Conservation (phyloP, 2,113 vertebrate species). For the Hypomesus transpacificus region DNA sequence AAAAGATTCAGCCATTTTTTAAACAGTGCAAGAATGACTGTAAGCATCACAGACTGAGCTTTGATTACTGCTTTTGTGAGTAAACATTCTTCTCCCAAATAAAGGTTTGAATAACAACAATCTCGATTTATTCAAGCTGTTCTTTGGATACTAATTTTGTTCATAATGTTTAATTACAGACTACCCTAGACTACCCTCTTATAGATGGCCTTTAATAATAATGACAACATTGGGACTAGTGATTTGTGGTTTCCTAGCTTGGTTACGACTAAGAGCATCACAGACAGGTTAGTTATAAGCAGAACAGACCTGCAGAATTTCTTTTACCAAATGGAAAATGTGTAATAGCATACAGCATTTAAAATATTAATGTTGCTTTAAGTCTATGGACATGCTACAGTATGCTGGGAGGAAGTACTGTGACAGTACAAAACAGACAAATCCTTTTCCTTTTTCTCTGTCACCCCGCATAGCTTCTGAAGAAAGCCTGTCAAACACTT, state of each 20-base stretch:
- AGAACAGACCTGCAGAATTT: neutral
- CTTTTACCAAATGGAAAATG: no score
- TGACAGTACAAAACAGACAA: no score
- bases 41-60: conserved; percentile 2
- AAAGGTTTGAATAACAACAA: neutral
- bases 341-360: no score
- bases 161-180: conserved; percentile 20
- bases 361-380: no score
- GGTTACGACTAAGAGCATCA: conserved; percentile 31
- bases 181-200: conserved; percentile 7
- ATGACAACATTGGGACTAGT: conserved; percentile 32
- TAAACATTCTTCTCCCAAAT: conserved; percentile 13
- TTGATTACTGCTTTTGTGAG: conserved; percentile 52
- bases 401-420: no score
- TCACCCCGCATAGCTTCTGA: conserved; percentile 32
- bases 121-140: conserved; percentile 18
- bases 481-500: neutral
- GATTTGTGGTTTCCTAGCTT: conserved; percentile 24
- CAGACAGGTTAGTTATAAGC: conserved; percentile 39
- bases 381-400: no score
- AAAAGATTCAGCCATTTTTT: conserved; percentile 67
- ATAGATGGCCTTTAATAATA: conserved; percentile 20
- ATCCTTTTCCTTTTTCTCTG: neutral
- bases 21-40: conserved; percentile 57
- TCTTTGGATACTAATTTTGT: neutral